Percentiles rank a stretch among this genome's conserved stretches.
phyloP scores from a whole-genome alignment of 1,140 invertebrate species.

The Pygmarrhopalites habei region DNA sequence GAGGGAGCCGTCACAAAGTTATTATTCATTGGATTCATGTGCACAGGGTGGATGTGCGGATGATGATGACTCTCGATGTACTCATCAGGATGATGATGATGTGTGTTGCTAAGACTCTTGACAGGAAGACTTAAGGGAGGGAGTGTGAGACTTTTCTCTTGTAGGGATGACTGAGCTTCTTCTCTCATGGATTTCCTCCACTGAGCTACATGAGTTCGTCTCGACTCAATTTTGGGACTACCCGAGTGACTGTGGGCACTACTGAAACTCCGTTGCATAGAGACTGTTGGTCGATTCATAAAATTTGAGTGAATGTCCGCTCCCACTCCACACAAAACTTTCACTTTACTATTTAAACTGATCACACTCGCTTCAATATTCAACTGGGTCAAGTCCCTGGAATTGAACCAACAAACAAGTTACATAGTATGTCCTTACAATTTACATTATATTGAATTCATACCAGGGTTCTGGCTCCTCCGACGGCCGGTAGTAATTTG shows the following conservation, averaged over 20 bases:
- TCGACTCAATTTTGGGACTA: neutral
- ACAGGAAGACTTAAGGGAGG: neutral
- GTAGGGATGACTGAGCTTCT: neutral
- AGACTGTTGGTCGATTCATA: neutral
- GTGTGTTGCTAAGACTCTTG: neutral
- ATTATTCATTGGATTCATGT: neutral
- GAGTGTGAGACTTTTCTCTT: neutral
- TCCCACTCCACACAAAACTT: conserved; percentile 26
- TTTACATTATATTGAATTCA: too few relatives aligned
- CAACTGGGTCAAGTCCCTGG: conserved; percentile 76
- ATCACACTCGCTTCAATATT: conserved; percentile 61
- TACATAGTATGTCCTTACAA: too few relatives aligned
- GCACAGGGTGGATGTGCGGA: neutral
- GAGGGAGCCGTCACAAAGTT: conserved; percentile 55
- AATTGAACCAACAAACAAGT: too few relatives aligned
- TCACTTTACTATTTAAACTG: conserved; percentile 36
- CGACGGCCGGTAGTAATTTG: conserved; percentile 71
- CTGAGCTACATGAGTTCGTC: neutral
- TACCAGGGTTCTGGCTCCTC: conserved; percentile 80
- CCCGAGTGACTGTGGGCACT: neutral
- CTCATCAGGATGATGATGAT: too few relatives aligned
- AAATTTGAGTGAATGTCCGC: conserved; percentile 22
- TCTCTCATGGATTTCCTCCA: conserved; percentile 22
- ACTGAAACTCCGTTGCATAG: neutral
- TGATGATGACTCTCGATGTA: too few relatives aligned